Conservation (phyloP, 1,140 invertebrate genomes). For the Aleiodes sp. region DNA sequence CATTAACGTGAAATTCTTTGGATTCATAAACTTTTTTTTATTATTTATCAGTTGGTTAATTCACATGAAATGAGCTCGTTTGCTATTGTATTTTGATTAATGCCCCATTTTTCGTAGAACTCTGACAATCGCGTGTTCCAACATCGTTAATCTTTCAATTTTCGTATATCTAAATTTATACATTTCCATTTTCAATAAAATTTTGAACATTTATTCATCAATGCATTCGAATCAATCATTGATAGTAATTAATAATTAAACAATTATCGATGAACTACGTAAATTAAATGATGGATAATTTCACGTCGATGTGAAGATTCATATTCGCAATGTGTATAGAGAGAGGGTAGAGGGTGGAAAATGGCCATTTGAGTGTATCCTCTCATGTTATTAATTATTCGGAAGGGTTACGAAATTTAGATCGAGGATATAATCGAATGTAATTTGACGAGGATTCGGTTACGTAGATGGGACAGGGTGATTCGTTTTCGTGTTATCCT, state of each 20-base stretch:
- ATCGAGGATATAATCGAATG: slow-evolving; percentile 39
- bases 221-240: background rate
- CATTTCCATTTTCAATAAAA: background rate
- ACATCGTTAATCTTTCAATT: background rate
- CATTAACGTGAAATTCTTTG: too few relatives aligned
- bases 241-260: background rate
- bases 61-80: too few relatives aligned
- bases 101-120: background rate
- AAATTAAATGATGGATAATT: background rate
- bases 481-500: background rate
- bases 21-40: too few relatives aligned
- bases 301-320: background rate
- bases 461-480: slow-evolving; percentile 27
- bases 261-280: background rate
- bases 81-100: background rate
- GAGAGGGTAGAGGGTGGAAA: too few relatives aligned
- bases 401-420: slow-evolving; percentile 6
- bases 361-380: slow-evolving; percentile 6
- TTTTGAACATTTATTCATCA: background rate
- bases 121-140: background rate
- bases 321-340: background rate
- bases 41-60: too few relatives aligned
- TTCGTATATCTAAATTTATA: background rate
- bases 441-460: slow-evolving; percentile 40
- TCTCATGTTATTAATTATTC: slow-evolving; percentile 32